A percentile compares a stretch with the other conserved stretches of the same genome.
Evolutionary conservation across 2,797 vertebrate genomes (phyloP).

Genomic region (Coilia nasus): DNA sequence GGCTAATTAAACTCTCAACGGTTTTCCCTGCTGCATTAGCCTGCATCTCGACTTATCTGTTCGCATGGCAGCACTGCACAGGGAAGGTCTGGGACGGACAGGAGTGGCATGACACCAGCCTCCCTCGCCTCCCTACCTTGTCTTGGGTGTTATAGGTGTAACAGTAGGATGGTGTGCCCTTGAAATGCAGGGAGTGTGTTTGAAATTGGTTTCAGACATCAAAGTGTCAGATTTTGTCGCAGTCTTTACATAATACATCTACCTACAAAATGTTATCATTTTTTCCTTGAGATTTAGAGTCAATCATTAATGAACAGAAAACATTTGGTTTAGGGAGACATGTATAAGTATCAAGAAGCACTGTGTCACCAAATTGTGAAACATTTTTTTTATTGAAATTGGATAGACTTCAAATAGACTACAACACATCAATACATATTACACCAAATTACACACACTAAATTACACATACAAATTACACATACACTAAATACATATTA

Average conservation of each 20-base stretch:
- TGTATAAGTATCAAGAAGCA: neutral
- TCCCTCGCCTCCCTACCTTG: neutral
- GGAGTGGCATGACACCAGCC: neutral
- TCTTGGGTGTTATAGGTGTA: neutral
- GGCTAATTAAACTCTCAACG: conserved; percentile 31
- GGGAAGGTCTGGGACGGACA: neutral
- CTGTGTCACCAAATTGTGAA: neutral
- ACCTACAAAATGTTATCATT: neutral
- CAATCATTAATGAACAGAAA: neutral
- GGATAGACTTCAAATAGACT: neutral
- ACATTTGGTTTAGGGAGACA: neutral
- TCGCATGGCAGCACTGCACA: neutral
- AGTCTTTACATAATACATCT: neutral
- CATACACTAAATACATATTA: no score
- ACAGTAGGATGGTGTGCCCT: neutral
- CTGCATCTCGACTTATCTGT: neutral
- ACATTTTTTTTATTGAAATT: neutral
- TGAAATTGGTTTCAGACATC: neutral
- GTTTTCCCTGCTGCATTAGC: neutral
- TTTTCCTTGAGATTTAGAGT: neutral
- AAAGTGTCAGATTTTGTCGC: neutral
- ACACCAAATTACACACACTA: no score
- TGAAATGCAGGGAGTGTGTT: neutral
- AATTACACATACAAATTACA: no score
- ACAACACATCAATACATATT: no score